A percentile compares a stretch with the other conserved stretches of the same genome.
Conservation (phyloP, 53 echinoderm and acorn worm species). For the Holothuria scabra region DNA sequence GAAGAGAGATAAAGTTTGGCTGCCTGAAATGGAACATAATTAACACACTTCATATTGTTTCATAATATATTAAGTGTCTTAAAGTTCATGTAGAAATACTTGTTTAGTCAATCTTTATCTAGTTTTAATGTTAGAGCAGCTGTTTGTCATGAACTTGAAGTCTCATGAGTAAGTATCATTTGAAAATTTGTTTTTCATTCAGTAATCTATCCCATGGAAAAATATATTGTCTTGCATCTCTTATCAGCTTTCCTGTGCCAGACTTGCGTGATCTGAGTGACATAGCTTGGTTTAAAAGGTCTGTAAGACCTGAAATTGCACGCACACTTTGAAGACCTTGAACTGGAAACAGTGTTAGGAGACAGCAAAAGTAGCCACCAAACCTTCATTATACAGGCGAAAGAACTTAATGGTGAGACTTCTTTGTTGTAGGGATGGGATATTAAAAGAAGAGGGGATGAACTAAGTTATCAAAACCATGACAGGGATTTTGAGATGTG, state of each 20-base stretch:
- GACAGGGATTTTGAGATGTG: neutral
- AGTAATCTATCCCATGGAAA: neutral
- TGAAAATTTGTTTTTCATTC: neutral
- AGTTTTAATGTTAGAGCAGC: no score
- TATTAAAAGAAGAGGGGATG: no score
- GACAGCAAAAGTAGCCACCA: slow-evolving; percentile 68
- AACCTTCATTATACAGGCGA: slow-evolving; percentile 76
- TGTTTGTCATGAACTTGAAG: no score
- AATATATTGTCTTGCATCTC: neutral
- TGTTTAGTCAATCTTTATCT: no score
- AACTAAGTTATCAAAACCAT: neutral
- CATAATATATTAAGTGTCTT: no score
- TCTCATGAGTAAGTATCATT: neutral
- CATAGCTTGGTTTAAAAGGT: slow-evolving; percentile 89
- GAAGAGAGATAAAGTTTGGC: no score
- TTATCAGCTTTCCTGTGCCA: slow-evolving; percentile 88
- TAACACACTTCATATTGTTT: no score
- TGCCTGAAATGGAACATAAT: no score
- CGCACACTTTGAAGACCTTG: slow-evolving; percentile 72
- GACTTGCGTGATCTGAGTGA: slow-evolving; percentile 88
- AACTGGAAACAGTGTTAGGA: slow-evolving; percentile 70
- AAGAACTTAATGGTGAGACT: slow-evolving; percentile 82
- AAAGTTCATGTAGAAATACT: no score
- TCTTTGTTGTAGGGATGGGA: neutral
- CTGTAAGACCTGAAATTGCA: slow-evolving; percentile 84